phyloP scores from a whole-genome alignment of 2,888 invertebrate genomes.

The Automeris io region DNA sequence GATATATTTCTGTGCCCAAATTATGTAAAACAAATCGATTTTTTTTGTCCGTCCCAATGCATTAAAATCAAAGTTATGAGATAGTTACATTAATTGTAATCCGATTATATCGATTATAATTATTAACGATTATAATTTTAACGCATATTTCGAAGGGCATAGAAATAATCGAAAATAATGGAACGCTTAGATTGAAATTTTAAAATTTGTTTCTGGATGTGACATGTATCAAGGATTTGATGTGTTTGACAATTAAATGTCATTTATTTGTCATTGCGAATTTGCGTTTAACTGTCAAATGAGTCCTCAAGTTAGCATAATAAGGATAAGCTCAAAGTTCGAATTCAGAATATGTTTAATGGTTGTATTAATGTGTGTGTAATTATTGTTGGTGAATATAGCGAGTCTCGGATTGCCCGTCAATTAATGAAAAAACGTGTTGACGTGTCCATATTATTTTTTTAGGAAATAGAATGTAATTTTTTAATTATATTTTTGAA shows the following conservation, averaged over 20 bases:
- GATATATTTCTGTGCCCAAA: background rate
- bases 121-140: background rate
- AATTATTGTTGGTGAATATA: slow-evolving; percentile 33
- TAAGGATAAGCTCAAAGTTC: slow-evolving; percentile 45
- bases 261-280: background rate
- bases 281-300: slow-evolving; percentile 1
- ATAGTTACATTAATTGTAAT: too few species aligned
- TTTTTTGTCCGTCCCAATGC: too few species aligned
- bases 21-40: too few species aligned
- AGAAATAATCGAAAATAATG: background rate
- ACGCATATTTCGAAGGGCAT: background rate
- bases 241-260: background rate
- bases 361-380: slow-evolving; percentile 42
- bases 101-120: too few species aligned
- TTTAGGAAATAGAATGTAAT: slow-evolving; percentile 49
- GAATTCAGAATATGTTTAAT: slow-evolving; percentile 37
- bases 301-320: background rate
- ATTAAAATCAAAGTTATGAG: too few species aligned
- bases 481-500: slow-evolving; percentile 52
- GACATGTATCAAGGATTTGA: background rate
- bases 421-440: slow-evolving; percentile 56
- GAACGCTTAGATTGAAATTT: background rate
- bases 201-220: background rate
- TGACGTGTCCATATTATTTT: slow-evolving; percentile 67
- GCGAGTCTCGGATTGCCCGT: slow-evolving; percentile 52